A percentile compares a stretch with the other conserved stretches of the same genome.
Conservation (phyloP, 2,888 invertebrate genomes). For the Agriopis marginaria region DNA sequence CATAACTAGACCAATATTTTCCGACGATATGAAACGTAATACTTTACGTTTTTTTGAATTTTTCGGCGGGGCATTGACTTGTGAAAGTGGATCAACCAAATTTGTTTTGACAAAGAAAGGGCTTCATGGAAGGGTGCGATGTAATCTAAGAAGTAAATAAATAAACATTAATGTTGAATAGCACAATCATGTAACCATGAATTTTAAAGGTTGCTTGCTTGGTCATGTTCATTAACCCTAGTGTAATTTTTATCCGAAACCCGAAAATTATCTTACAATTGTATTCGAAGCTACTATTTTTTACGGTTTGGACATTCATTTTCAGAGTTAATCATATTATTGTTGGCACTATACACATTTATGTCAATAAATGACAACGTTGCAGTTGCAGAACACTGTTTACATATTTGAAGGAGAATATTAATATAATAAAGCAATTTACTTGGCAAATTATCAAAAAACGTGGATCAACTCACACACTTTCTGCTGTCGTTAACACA, state of each 20-base stretch:
- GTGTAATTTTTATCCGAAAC: neutral
- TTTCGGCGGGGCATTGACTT: slow-evolving; percentile 54
- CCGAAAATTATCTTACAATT: neutral
- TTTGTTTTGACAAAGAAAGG: slow-evolving; percentile 33
- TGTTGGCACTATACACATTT: slow-evolving; percentile 13
- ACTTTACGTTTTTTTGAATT: slow-evolving; percentile 45
- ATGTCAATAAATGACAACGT: neutral
- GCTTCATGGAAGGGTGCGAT: slow-evolving; percentile 27
- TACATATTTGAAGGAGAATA: neutral
- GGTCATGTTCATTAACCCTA: neutral
- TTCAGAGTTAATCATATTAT: neutral
- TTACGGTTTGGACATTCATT: neutral
- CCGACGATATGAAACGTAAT: slow-evolving; percentile 56
- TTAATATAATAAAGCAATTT: neutral
- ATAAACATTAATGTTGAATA: slow-evolving; percentile 11
- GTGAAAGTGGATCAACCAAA: slow-evolving; percentile 49
- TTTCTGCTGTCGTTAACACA: slow-evolving; percentile 11
- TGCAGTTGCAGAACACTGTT: slow-evolving; percentile 11
- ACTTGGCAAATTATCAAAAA: slow-evolving; percentile 12
- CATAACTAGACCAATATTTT: slow-evolving; percentile 60
- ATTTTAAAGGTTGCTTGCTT: slow-evolving; percentile 3
- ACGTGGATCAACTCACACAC: slow-evolving; percentile 8
- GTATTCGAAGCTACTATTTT: neutral
- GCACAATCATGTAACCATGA: slow-evolving; percentile 3
- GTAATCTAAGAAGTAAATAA: slow-evolving; percentile 19